These are phyloP conservation scores for Diloba caeruleocephala DNA, from an alignment of 2,888 invertebrate species.

Conservation along the genomic window DNA sequence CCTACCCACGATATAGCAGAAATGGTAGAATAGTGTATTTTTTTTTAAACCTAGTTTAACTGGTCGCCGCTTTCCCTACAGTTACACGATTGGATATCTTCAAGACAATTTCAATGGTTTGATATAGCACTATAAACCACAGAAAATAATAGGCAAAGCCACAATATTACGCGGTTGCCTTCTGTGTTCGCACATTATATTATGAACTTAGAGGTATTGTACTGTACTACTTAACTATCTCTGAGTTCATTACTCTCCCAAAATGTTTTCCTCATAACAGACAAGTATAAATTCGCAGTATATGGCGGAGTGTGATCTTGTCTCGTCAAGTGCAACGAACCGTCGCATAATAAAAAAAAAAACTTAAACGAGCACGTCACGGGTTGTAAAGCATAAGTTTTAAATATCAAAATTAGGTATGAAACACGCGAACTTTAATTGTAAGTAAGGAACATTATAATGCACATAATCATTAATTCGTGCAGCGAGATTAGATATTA, in stretches of 20 bases:
- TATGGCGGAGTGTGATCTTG: constrained; percentile 36
- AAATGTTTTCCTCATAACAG: constrained; percentile 1
- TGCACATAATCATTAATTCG: too few relatives aligned
- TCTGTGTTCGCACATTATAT: neutral
- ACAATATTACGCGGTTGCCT: neutral
- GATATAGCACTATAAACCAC: constrained; percentile 5
- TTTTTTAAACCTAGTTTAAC: too few relatives aligned
- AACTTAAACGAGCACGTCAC: constrained; percentile 21
- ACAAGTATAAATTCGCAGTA: constrained; percentile 11
- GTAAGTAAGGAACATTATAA: too few relatives aligned
- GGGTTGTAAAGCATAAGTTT: constrained; percentile 23
- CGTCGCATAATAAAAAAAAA: constrained; percentile 37
- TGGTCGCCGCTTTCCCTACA: too few relatives aligned
- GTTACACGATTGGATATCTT: neutral
- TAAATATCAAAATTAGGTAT: neutral
- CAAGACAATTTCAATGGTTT: neutral
- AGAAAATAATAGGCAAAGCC: neutral
- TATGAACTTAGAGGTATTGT: too few relatives aligned
- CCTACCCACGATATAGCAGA: too few relatives aligned
- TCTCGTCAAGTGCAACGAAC: constrained; percentile 41
- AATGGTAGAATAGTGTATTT: too few relatives aligned
- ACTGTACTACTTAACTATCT: neutral
- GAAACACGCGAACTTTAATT: too few relatives aligned
- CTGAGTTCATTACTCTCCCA: constrained; percentile 26
- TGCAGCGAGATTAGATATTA: too few relatives aligned